These are phyloP conservation scores for Aphodius sticticus DNA, from an alignment of 2,888 invertebrate genomes.

Conservation along the genomic window DNA sequence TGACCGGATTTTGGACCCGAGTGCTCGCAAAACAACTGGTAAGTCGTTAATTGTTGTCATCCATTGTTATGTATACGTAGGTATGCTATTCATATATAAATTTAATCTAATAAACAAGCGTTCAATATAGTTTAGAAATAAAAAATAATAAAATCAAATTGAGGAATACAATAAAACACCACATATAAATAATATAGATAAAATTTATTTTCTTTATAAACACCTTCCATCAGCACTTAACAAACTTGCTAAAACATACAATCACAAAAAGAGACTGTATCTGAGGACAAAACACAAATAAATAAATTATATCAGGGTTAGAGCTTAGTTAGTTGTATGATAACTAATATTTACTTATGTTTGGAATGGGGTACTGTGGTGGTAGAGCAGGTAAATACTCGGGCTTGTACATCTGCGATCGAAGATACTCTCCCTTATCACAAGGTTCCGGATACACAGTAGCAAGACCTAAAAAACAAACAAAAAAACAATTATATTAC, in stretches of 20 bases:
- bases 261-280: background rate
- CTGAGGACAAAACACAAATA: background rate
- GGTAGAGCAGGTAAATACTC: conserved; percentile 75
- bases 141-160: background rate
- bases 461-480: conserved; percentile 71
- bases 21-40: no score
- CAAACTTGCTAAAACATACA: background rate
- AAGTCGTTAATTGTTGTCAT: no score
- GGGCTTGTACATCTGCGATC: conserved; percentile 82
- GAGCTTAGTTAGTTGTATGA: background rate
- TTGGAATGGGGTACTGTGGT: conserved; percentile 68
- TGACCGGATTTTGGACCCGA: no score
- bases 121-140: no score
- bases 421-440: conserved; percentile 76
- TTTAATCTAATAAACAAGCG: no score
- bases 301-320: background rate
- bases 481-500: conserved; percentile 5
- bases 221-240: background rate
- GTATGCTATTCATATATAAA: no score
- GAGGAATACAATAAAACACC: background rate
- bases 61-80: no score
- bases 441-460: conserved; percentile 80
- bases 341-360: conserved; percentile 35
- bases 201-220: background rate
- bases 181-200: background rate